Evolutionary conservation across 2,113 vertebrate genomes (phyloP).

Genomic region (Eretmochelys imbricata): DNA sequence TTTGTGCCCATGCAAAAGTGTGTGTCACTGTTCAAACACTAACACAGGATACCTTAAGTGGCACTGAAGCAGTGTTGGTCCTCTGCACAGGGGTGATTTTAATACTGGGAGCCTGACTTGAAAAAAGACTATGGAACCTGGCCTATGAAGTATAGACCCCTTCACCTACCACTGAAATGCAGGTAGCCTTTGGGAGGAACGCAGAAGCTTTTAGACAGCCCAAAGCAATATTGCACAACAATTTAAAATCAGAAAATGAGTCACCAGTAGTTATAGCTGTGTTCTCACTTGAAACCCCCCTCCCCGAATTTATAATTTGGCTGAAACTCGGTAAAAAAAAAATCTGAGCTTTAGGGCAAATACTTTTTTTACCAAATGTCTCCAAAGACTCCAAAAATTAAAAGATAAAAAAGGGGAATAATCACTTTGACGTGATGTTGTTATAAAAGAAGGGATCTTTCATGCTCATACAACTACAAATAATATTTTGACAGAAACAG

Average conservation of each 20-base stretch:
- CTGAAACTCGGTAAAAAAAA: background rate
- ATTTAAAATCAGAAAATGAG: background rate
- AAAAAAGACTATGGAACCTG: too few relatives aligned
- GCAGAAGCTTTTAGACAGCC: background rate
- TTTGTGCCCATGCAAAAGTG: background rate
- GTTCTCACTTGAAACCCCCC: rapidly evolving
- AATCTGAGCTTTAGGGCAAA: background rate
- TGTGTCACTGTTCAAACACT: background rate
- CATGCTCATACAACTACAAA: background rate
- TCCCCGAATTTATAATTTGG: background rate
- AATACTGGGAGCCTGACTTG: background rate
- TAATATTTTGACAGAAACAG: background rate
- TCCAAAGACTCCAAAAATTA: rapidly evolving
- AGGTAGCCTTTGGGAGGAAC: background rate
- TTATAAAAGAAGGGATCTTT: background rate
- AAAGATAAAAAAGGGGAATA: background rate
- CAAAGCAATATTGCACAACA: too few relatives aligned
- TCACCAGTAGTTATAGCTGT: background rate
- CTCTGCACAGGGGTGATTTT: background rate
- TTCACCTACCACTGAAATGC: background rate
- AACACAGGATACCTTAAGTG: background rate
- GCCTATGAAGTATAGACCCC: too few relatives aligned
- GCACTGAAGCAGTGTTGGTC: background rate
- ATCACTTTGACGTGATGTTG: background rate
- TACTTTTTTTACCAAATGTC: background rate